These are phyloP conservation scores for Nymphalis io DNA, from an alignment of 1,140 invertebrate genomes.

Conservation along the genomic window DNA sequence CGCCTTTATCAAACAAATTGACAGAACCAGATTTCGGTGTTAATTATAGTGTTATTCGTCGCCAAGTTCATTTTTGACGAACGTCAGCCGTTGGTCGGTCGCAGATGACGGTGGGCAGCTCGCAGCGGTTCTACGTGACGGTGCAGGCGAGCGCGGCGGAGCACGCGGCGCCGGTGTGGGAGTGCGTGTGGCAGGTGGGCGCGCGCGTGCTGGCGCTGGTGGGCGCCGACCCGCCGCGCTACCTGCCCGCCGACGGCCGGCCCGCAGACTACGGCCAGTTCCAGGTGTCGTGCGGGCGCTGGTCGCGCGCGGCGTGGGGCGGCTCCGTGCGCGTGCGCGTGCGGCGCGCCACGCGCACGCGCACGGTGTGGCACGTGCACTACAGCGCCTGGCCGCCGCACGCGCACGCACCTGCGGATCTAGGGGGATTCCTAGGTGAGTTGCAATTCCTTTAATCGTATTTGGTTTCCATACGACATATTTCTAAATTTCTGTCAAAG, in stretches of 20 bases:
- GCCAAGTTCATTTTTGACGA: no score
- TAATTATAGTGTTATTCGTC: no score
- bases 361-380: constrained; percentile 90
- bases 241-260: constrained; percentile 55
- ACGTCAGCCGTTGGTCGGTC: no score
- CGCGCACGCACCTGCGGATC: constrained; percentile 84
- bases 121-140: constrained; percentile 91
- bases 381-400: constrained; percentile 87
- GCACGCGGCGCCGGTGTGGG: constrained; percentile 86
- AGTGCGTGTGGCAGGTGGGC: constrained; percentile 92
- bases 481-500: no score
- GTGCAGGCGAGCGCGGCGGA: constrained; percentile 80
- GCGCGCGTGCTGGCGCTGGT: constrained; percentile 87
- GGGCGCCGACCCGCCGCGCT: constrained; percentile 62
- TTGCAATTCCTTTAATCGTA: no score
- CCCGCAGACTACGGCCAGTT: constrained; percentile 83
- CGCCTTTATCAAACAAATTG: no score
- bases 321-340: constrained; percentile 57
- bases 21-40: no score
- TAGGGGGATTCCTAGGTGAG: constrained; percentile 84
- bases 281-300: constrained; percentile 84
- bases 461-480: no score
- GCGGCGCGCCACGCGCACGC: constrained; percentile 47
- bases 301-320: constrained; percentile 62
- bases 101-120: constrained; percentile 87